These are phyloP conservation scores for Ammodytes dubius DNA, from an alignment of 2,113 vertebrate genomes.

Conservation along the genomic window DNA sequence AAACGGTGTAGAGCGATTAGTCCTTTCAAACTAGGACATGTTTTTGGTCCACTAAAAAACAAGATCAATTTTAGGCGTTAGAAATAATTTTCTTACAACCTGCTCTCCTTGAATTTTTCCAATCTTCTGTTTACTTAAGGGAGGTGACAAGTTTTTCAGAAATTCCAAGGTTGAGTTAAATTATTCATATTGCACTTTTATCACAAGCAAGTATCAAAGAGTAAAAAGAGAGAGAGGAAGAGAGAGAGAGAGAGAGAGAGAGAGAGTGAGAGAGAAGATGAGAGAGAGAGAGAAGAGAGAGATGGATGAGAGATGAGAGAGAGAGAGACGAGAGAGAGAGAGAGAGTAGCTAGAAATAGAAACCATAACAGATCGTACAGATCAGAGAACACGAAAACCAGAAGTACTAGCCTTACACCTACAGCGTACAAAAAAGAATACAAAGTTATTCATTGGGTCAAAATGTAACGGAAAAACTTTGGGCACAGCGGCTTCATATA, in stretches of 20 bases:
- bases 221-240: neutral
- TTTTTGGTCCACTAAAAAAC: neutral
- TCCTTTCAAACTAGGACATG: neutral
- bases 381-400: neutral
- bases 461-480: neutral
- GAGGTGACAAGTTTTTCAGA: neutral
- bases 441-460: neutral
- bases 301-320: neutral
- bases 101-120: constrained; percentile 18
- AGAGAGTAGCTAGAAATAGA: neutral
- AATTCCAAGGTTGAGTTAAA: neutral
- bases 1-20: neutral
- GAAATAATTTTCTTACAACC: constrained; percentile 11
- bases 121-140: neutral
- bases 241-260: neutral
- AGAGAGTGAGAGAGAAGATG: neutral
- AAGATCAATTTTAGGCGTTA: neutral
- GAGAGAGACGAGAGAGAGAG: neutral
- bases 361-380: neutral
- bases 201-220: neutral
- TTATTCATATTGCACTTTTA: neutral
- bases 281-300: neutral
- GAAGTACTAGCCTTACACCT: neutral
- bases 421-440: neutral
- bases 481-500: too few species aligned